Evolutionary conservation across 2,113 vertebrate genomes (phyloP).

Genomic region (Microcebus lehilahytsara): DNA sequence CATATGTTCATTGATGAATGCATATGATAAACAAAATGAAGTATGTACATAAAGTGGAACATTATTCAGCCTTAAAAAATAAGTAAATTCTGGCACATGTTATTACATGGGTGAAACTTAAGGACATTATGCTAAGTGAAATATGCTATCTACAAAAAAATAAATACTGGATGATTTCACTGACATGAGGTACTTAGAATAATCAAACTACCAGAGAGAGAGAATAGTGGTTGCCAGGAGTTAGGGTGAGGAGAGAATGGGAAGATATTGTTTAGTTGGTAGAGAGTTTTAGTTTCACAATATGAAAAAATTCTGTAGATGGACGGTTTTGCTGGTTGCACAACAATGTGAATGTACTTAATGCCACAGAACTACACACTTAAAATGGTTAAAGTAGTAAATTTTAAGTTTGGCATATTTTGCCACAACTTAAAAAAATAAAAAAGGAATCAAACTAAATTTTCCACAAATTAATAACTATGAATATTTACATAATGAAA

Average conservation of each 20-base stretch:
- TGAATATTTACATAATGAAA: not conserved
- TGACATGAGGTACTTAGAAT: not conserved
- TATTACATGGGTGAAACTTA: not conserved
- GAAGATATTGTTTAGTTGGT: not conserved
- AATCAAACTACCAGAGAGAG: not conserved
- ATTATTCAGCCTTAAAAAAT: not conserved
- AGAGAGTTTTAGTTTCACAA: not conserved
- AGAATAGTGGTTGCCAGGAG: not conserved
- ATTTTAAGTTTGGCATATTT: not conserved
- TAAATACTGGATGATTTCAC: not conserved
- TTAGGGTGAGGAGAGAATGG: not conserved
- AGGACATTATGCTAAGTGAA: not conserved
- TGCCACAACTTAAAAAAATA: not conserved
- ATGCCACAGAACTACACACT: not conserved
- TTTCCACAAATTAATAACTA: not conserved
- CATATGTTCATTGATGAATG: not conserved
- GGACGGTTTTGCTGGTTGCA: not conserved
- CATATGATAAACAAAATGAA: not conserved
- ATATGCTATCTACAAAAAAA: not conserved
- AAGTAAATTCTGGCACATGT: not conserved
- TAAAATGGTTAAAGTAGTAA: not conserved
- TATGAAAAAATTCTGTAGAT: not conserved
- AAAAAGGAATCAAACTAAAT: not conserved
- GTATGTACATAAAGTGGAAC: not conserved
- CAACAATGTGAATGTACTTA: not conserved